phyloP scores from a whole-genome alignment of 2,113 vertebrate species.

The Actenoides lindsayi region DNA sequence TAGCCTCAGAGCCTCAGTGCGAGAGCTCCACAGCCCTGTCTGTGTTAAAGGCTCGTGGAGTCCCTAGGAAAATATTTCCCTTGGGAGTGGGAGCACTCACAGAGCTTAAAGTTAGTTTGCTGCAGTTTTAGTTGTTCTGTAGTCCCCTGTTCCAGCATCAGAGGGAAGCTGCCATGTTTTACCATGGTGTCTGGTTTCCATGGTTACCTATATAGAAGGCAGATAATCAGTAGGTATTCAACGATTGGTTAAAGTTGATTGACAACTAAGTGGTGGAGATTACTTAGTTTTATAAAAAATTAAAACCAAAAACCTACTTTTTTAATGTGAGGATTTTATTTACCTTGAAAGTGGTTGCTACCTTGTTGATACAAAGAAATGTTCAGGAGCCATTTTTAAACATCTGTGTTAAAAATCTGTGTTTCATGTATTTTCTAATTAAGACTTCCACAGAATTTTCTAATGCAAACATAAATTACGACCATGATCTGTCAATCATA shows the following conservation, averaged over 20 bases:
- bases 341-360: neutral
- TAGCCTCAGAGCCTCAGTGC: neutral
- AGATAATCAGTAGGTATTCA: neutral
- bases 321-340: neutral
- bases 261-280: neutral
- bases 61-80: neutral
- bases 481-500: neutral
- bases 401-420: neutral
- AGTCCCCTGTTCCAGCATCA: neutral
- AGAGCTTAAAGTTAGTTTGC: neutral
- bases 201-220: neutral
- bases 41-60: neutral
- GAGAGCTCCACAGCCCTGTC: neutral
- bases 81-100: neutral
- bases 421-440: neutral
- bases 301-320: accelerated
- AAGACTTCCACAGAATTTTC: neutral
- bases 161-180: neutral
- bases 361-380: neutral
- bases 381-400: neutral
- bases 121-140: neutral
- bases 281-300: neutral
- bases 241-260: neutral
- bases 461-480: neutral
- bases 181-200: neutral